These are phyloP conservation scores for Rhyzopertha dominica DNA, from an alignment of 1,140 invertebrate genomes.

Conservation along the genomic window DNA sequence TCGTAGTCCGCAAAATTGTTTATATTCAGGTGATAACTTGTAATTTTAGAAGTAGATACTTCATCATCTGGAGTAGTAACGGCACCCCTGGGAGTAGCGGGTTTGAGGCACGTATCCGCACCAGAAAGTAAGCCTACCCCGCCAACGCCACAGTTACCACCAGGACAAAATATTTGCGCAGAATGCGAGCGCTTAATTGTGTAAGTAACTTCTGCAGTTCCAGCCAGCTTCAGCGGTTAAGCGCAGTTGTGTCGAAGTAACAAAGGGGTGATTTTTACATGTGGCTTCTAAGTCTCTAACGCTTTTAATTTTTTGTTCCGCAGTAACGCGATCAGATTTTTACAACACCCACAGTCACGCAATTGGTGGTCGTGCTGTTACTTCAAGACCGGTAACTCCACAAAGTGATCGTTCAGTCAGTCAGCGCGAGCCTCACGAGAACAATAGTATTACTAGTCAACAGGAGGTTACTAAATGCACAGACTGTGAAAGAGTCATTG, in stretches of 20 bases:
- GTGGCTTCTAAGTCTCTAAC: conserved; percentile 13
- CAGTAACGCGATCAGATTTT: conserved; percentile 51
- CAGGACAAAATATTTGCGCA: conserved; percentile 86
- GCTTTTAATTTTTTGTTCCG: conserved; percentile 18
- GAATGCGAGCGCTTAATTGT: conserved; percentile 90
- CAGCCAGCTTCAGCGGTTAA: neutral
- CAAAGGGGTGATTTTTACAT: neutral
- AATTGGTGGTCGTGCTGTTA: conserved; percentile 52
- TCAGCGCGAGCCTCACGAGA: conserved; percentile 28
- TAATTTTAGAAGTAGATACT: no score
- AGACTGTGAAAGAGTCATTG: conserved; percentile 68
- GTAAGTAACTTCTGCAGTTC: conserved; percentile 61
- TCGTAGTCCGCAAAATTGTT: no score
- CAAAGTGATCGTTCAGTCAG: conserved; percentile 34
- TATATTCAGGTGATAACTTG: no score
- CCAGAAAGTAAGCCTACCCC: conserved; percentile 55
- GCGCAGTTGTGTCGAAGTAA: conserved; percentile 1
- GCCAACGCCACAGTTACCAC: conserved; percentile 62
- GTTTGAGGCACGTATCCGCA: conserved; percentile 62
- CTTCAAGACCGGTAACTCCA: conserved; percentile 30
- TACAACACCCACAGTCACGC: conserved; percentile 59
- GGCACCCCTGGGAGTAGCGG: conserved; percentile 42
- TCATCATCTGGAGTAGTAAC: conserved; percentile 50
- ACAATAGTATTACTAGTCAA: conserved; percentile 29
- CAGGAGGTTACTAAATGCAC: conserved; percentile 60